phyloP scores from a whole-genome alignment of 2,888 invertebrate species.

The Campopleginae sp. region DNA sequence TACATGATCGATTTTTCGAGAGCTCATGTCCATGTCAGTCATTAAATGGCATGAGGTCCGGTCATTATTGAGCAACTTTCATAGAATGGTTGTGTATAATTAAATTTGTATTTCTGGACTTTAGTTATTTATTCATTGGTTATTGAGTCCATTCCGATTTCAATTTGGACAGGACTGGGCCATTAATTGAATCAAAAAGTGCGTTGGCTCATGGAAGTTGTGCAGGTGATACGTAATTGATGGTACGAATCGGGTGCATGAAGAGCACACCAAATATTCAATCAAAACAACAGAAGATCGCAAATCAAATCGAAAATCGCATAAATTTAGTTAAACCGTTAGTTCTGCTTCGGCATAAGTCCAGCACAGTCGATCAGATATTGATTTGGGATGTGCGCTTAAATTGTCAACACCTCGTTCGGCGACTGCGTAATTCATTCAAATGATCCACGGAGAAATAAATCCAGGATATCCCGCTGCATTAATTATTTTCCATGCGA shows the following conservation, averaged over 20 bases:
- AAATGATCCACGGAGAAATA: constrained; percentile 45
- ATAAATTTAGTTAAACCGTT: neutral
- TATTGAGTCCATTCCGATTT: too few relatives aligned
- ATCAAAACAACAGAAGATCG: neutral
- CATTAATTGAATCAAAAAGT: too few relatives aligned
- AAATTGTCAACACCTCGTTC: constrained; percentile 20
- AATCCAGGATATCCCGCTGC: constrained; percentile 33
- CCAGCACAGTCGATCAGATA: constrained; percentile 7
- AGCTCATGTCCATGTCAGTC: too few relatives aligned
- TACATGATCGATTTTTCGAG: too few relatives aligned
- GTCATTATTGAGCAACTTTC: too few relatives aligned
- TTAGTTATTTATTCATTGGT: too few relatives aligned
- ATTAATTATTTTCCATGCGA: constrained; percentile 20
- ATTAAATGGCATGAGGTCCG: too few relatives aligned
- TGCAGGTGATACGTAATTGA: too few relatives aligned
- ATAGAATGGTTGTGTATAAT: too few relatives aligned
- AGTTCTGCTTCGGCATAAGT: neutral
- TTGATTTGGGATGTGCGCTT: constrained; percentile 26
- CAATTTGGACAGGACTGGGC: too few relatives aligned
- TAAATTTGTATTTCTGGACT: too few relatives aligned
- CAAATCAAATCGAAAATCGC: neutral
- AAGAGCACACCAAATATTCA: neutral
- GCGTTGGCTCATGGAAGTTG: too few relatives aligned
- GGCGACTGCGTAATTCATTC: constrained; percentile 46
- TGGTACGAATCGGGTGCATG: neutral